Percentiles rank a stretch among this genome's conserved stretches.
phyloP scores from a whole-genome alignment of 2,888 invertebrate genomes.

The Hanleya hanleyi region DNA sequence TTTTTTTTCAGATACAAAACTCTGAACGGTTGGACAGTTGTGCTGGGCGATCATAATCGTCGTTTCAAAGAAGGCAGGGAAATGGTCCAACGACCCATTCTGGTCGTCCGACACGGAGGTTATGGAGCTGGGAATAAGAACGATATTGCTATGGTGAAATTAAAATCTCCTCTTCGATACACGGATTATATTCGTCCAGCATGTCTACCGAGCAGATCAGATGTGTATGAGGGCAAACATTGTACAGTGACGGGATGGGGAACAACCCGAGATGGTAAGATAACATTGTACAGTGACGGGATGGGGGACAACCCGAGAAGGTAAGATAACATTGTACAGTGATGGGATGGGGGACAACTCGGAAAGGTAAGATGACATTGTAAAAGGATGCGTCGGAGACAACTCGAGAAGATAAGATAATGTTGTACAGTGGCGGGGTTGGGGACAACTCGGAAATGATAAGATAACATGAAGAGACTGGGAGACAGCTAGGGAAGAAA shows the following conservation, averaged over 20 bases:
- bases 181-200: neutral
- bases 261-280: neutral
- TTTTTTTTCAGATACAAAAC: neutral
- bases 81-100: neutral
- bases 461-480: no score
- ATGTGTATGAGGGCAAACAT: neutral
- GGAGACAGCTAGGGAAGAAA: no score
- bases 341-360: neutral
- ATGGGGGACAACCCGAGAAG: neutral
- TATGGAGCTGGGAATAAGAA: no score
- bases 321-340: neutral
- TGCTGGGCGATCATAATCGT: neutral
- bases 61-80: neutral
- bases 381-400: neutral
- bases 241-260: neutral
- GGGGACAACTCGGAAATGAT: no score
- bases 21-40: neutral
- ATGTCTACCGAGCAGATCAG: neutral
- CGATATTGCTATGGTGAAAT: neutral
- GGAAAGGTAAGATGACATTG: neutral
- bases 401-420: neutral
- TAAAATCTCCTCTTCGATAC: neutral
- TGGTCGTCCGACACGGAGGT: neutral
- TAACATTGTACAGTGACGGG: neutral
- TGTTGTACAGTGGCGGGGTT: no score